Base-by-base conservation (phyloP, 2,888 invertebrate genomes). In the Escarpia spicata region DNA sequence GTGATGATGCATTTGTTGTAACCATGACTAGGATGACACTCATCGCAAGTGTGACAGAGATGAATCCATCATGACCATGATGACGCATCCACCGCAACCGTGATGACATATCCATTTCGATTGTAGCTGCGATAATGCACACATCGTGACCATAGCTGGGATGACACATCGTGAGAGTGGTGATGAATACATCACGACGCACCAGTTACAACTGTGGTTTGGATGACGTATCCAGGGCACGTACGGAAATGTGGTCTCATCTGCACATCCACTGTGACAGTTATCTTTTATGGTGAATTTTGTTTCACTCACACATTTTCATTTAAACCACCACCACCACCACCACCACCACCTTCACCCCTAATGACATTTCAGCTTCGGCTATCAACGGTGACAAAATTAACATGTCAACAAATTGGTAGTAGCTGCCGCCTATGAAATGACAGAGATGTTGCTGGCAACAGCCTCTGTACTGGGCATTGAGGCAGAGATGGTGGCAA, bases 291-390 rank as follows among this genome's bases (percentile, higher is more conserved):
- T 52, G 6, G 75, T 75, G n/a, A 75, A 75, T 75, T 75, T 52
- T 52, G 9, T 12, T 52, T 52, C 52, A 52, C 12, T 19, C 75
- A 26, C 3, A 75, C 75, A 75, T 75, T 75, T 75, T 75, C 75
- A 75, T 75, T 19, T 75, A n/a, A 75, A 75, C 75, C 75, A 75
- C 75, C 75, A 75, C 75, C 75, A 75, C 75, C 26, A 75, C n/a
- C 26, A 75, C 75, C 75, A 19, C 60, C 15, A 26, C 60, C 2
- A 26, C 60, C 19, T 19, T 26, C 75, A 75, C n/a, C 19, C 75
- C 26, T 75, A n/a, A 15, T 52, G 52, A 52, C 52, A 52, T 52
- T 52, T 75, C 75, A 75, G 75, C 75, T n/a, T 26, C 75, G 15
- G 75, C 19, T 19, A 75, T 75, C n/a, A 12, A 52, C 19, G 4